Evolutionary conservation across 2,797 vertebrate genomes (phyloP).

Genomic region (Numenius phaeopus): DNA sequence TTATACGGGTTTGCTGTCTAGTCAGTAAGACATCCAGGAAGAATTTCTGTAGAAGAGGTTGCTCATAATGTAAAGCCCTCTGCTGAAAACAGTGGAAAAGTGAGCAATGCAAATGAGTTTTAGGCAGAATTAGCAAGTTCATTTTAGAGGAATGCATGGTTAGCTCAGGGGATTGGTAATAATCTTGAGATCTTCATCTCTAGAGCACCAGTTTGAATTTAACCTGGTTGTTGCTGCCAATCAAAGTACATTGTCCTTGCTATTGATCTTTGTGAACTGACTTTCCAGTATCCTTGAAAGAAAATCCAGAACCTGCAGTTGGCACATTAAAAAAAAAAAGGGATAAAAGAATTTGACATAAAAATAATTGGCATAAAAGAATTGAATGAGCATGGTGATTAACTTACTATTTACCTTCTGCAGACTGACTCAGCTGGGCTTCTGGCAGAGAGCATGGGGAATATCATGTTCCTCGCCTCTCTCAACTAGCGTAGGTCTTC

Average conservation of each 20-base stretch:
- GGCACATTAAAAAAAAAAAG: not conserved
- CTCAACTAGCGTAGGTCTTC: not conserved
- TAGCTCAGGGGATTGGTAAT: not conserved
- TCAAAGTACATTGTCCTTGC: not conserved
- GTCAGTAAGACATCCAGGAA: conserved; percentile 49
- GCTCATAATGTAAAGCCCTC: not conserved
- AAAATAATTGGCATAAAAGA: not conserved
- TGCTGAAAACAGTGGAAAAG: not conserved
- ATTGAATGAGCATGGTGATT: not conserved
- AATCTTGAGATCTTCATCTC: not conserved
- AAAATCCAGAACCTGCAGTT: not conserved
- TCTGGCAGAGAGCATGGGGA: not conserved
- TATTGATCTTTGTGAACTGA: not conserved
- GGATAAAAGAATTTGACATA: not conserved
- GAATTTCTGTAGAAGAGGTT: conserved; percentile 18
- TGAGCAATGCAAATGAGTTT: not conserved
- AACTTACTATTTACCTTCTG: not conserved
- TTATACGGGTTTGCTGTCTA: conserved; percentile 42
- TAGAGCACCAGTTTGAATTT: not conserved
- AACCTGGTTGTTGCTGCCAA: not conserved
- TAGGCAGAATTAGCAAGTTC: conserved; percentile 1
- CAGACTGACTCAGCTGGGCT: not conserved
- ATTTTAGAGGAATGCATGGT: not conserved
- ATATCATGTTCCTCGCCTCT: not conserved
- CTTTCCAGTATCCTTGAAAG: not conserved